These are phyloP conservation scores for Acanthacorydalis orientalis DNA, from an alignment of 2,888 invertebrate genomes.

Conservation along the genomic window DNA sequence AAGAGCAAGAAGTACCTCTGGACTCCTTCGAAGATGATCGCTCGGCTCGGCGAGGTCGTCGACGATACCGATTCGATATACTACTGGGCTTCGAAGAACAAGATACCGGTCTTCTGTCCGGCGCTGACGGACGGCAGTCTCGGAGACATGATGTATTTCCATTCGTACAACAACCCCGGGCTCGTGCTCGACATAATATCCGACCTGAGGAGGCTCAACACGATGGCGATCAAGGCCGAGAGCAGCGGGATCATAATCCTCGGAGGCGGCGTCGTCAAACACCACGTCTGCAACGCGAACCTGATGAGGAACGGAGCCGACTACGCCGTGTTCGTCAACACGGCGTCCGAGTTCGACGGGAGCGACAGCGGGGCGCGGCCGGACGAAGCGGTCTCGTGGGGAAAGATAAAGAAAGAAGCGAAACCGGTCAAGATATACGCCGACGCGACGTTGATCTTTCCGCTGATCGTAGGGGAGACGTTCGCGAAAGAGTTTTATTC, in stretches of 20 bases:
- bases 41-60: slow-evolving; percentile 77
- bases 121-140: slow-evolving; percentile 94
- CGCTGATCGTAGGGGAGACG: slow-evolving; percentile 87
- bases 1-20: slow-evolving; percentile 54
- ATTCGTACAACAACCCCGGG: slow-evolving; percentile 85
- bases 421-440: slow-evolving; percentile 84
- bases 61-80: slow-evolving; percentile 82
- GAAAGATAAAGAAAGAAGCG: slow-evolving; percentile 81
- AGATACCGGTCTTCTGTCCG: slow-evolving; percentile 95
- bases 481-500: slow-evolving; percentile 57
- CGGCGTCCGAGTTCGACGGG: slow-evolving; percentile 90
- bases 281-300: slow-evolving; percentile 99
- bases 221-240: slow-evolving; percentile 82
- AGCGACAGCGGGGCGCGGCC: slow-evolving; percentile 96
- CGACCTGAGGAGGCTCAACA: slow-evolving; percentile 78
- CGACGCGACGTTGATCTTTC: slow-evolving; percentile 89
- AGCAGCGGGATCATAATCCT: slow-evolving; percentile 94
- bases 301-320: slow-evolving; percentile 98
- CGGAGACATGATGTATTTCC: slow-evolving; percentile 99
- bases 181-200: slow-evolving; percentile 84
- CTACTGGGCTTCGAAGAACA: slow-evolving; percentile 92
- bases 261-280: slow-evolving; percentile 94
- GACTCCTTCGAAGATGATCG: slow-evolving; percentile 82
- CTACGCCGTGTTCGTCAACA: slow-evolving; percentile 88
- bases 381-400: slow-evolving; percentile 98